phyloP scores from a whole-genome alignment of 1,140 invertebrate species.

The Drosophila nannoptera region DNA sequence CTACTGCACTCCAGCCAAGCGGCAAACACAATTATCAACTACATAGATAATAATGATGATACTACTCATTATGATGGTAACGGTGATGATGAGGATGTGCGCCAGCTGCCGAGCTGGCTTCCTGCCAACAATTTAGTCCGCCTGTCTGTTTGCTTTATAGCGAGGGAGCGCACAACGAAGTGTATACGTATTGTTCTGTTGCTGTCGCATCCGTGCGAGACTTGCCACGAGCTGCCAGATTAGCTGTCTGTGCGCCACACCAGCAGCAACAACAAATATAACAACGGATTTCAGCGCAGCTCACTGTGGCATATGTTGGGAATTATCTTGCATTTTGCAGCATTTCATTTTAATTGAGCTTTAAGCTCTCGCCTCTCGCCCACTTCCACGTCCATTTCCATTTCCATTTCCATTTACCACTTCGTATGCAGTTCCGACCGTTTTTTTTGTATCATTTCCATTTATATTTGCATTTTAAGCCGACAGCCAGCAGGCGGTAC shows the following conservation, averaged over 20 bases:
- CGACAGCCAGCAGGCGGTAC: neutral
- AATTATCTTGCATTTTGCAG: slow-evolving; percentile 43
- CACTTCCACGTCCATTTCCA: neutral
- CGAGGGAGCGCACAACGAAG: slow-evolving; percentile 38
- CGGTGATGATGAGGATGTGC: slow-evolving; percentile 40
- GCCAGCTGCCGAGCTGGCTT: slow-evolving; percentile 54
- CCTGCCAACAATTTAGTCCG: slow-evolving; percentile 68
- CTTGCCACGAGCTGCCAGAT: slow-evolving; percentile 56
- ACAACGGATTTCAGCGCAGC: slow-evolving; percentile 23
- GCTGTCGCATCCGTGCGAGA: slow-evolving; percentile 36
- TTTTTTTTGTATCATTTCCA: slow-evolving; percentile 14
- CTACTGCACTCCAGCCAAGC: slow-evolving; percentile 49
- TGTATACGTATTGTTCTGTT: slow-evolving; percentile 65
- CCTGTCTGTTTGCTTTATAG: slow-evolving; percentile 42
- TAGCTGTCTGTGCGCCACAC: slow-evolving; percentile 50
- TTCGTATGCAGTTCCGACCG: neutral
- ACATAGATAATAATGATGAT: slow-evolving; percentile 7
- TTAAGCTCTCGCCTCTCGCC: slow-evolving; percentile 32
- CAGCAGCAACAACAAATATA: slow-evolving; percentile 20
- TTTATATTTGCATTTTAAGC: slow-evolving; percentile 33
- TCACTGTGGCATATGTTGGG: slow-evolving; percentile 19
- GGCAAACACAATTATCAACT: slow-evolving; percentile 32
- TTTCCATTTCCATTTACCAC: slow-evolving; percentile 6
- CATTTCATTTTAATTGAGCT: slow-evolving; percentile 53
- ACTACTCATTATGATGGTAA: slow-evolving; percentile 16